Evolutionary conservation across 2,113 vertebrate genomes (phyloP).

Genomic region (Riparia riparia): DNA sequence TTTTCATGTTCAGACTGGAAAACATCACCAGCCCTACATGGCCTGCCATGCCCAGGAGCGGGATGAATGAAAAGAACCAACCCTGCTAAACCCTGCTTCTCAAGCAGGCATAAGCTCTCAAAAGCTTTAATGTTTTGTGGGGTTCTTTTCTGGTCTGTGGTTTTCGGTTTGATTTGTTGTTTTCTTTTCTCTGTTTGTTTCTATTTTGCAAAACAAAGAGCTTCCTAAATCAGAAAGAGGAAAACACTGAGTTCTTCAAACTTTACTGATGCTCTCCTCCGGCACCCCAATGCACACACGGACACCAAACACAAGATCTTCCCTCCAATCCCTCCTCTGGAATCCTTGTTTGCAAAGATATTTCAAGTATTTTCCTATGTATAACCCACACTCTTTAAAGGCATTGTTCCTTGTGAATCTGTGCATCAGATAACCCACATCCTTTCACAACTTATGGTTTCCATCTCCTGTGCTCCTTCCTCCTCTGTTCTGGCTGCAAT

Average conservation of each 20-base stretch:
- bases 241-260: not conserved
- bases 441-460: constrained; percentile 5
- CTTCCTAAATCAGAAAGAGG: not conserved
- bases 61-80: not conserved
- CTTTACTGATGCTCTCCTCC: not conserved
- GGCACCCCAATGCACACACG: not conserved
- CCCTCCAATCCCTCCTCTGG: not conserved
- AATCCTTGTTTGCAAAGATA: not conserved
- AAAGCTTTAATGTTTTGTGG: constrained; percentile 10
- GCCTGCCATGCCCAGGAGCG: not conserved
- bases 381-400: not conserved
- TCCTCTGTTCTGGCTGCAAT: not conserved
- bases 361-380: not conserved
- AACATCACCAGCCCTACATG: not conserved
- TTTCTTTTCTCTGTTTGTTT: constrained; percentile 51
- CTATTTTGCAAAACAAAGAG: constrained; percentile 47
- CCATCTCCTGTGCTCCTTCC: not conserved
- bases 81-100: not conserved
- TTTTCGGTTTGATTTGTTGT: constrained; percentile 56
- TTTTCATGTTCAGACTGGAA: not conserved
- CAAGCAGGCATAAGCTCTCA: not conserved
- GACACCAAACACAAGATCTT: not conserved
- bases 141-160: constrained; percentile 45
- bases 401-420: not conserved
- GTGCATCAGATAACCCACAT: constrained; percentile 18